Evolutionary conservation across 2,888 invertebrate species (phyloP), one percentile per base, ranked within the genome.

Genomic region (Thysanoteuthis rhombus): DNA sequence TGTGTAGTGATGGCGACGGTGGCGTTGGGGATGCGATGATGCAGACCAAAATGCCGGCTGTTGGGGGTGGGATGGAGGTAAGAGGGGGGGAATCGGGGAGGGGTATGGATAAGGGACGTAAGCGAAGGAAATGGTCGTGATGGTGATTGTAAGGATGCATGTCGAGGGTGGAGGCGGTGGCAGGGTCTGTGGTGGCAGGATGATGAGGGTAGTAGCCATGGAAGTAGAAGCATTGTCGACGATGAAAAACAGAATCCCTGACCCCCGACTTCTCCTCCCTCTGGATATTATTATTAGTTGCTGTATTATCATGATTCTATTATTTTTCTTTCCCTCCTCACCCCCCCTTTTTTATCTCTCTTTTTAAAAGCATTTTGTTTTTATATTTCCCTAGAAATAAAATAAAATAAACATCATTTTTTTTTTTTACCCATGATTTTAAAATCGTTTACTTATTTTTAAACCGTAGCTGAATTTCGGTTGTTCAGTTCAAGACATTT

Each of bases 241-340:
- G 75, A 75, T 75, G 75, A 75, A 75, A 75, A 75, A 75, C n/a
- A 75, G 75, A 75, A 75, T 75, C 75, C 75, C 75, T 75, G 75
- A 75, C 75, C 75, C 75, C 75, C 75, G 75, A 75, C 75, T 75
- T 75, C 10, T 75, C n/a, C 10, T 75, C 75, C n/a, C 75, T 75
- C 75, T 32, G n/a, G 75, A 75, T 75, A n/a, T n/a, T 75, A 75
- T 75, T 58, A 58, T 58, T 58, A 58, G 28, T 58, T 22, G 58
- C 25, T 58, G 58, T 28, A 58, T 58, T 75, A 75, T n/a, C 75
- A n/a, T 32, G 75, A 75, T n/a, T 75, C 75, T n/a, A n/a, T 75
- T 75, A 75, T 75, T 75, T 75, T 75, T n/a, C 16, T n/a, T 75
- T 75, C n/a, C 8, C n/a, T 75, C n/a, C n/a, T 75, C 12, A n/a